These are phyloP conservation scores for Drosophila flavopinicola DNA, from an alignment of 2,888 invertebrate species.

Conservation along the genomic window DNA sequence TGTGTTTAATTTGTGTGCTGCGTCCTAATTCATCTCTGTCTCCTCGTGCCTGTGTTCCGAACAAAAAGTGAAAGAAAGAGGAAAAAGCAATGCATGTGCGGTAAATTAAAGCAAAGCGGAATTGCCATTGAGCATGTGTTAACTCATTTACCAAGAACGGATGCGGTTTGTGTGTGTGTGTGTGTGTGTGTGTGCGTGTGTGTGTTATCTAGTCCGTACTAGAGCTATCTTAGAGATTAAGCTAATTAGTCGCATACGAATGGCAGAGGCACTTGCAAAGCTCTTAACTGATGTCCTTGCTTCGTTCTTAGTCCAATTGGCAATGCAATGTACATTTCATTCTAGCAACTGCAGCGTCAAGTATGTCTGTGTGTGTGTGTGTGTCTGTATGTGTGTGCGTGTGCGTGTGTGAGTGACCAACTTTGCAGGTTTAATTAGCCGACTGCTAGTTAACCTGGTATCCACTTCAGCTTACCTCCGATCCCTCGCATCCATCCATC, in stretches of 20 bases:
- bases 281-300: constrained; percentile 27
- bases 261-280: constrained; percentile 25
- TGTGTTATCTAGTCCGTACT: neutral
- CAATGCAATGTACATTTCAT: constrained; percentile 66
- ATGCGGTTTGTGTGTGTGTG: constrained; percentile 4
- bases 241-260: constrained; percentile 45
- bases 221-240: constrained; percentile 25
- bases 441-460: constrained; percentile 74
- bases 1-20: constrained; percentile 70
- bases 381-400: neutral
- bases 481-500: constrained; percentile 26
- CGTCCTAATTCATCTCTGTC: neutral
- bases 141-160: constrained; percentile 51
- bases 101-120: constrained; percentile 59
- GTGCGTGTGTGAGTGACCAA: constrained; percentile 53
- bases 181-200: neutral
- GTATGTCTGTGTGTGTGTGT: neutral
- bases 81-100: constrained; percentile 46
- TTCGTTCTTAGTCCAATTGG: constrained; percentile 69
- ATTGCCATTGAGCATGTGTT: constrained; percentile 72
- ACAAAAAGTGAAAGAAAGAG: constrained; percentile 55
- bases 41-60: constrained; percentile 32
- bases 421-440: constrained; percentile 75
- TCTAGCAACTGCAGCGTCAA: constrained; percentile 36
- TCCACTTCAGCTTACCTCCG: constrained; percentile 38